Percentiles rank a stretch among this genome's conserved stretches.
phyloP scores from a whole-genome alignment of 2,888 invertebrate genomes.

The Chironomus riparius region DNA sequence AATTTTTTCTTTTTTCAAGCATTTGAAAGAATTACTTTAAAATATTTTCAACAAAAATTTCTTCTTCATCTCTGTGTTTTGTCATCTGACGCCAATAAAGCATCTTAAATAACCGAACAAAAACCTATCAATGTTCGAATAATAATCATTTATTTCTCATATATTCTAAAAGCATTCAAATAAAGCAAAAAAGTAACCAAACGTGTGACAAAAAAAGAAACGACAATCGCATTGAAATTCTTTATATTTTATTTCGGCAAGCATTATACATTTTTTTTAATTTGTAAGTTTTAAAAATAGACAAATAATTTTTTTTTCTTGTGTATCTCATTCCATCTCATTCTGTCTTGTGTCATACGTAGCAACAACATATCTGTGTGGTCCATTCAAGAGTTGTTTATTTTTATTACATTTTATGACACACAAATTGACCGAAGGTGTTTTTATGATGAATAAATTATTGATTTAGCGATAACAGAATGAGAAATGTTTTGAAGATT shows the following conservation, averaged over 20 bases:
- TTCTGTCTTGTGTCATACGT: neutral
- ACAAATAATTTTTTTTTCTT: neutral
- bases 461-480: conserved; percentile 20
- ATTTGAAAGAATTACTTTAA: neutral
- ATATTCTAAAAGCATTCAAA: neutral
- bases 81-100: neutral
- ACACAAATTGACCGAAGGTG: conserved; percentile 22
- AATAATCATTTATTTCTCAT: too few relatives aligned
- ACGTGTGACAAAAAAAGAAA: neutral
- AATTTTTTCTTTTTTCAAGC: neutral
- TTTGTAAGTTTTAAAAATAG: too few relatives aligned
- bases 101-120: neutral
- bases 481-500: neutral
- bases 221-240: neutral
- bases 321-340: neutral
- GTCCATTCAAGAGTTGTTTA: conserved; percentile 11
- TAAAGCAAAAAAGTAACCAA: neutral
- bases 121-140: too few relatives aligned
- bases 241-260: neutral
- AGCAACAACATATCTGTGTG: neutral
- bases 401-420: conserved; percentile 23
- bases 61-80: neutral
- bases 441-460: conserved; percentile 26
- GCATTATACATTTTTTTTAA: too few relatives aligned
- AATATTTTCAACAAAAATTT: neutral